A percentile compares a stretch with the other conserved stretches of the same genome.
Evolutionary conservation across 1,140 invertebrate species (phyloP).

Genomic region (Pachypsylla venusta): DNA sequence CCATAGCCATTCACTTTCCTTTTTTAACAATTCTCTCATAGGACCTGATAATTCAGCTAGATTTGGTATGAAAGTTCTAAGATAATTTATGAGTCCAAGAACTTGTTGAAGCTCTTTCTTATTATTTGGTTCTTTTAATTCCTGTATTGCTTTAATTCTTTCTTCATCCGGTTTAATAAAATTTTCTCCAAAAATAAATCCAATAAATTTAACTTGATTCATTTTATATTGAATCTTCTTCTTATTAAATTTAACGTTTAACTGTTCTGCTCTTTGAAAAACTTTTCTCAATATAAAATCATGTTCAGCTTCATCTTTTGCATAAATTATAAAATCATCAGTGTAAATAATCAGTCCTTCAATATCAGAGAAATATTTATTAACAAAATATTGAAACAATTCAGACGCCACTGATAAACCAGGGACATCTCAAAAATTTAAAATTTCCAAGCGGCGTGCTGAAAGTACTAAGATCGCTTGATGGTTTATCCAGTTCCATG

Average conservation of each 20-base stretch:
- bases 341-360: conserved; percentile 26
- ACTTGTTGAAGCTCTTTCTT: conserved; percentile 26
- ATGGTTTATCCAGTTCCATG: conserved; percentile 12
- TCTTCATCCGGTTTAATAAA: conserved; percentile 27
- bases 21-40: conserved; percentile 19
- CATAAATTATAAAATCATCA: conserved; percentile 4
- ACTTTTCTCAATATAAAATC: too few species aligned
- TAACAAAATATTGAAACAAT: conserved; percentile 27
- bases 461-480: conserved; percentile 8
- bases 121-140: conserved; percentile 25
- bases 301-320: too few species aligned
- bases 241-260: conserved; percentile 27
- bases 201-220: conserved; percentile 26
- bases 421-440: conserved; percentile 25
- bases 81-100: conserved; percentile 28
- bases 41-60: conserved; percentile 15
- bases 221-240: conserved; percentile 26
- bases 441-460: conserved; percentile 24
- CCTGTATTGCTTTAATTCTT: conserved; percentile 29
- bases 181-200: conserved; percentile 25
- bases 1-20: conserved; percentile 19
- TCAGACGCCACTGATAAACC: conserved; percentile 25
- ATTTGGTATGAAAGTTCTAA: conserved; percentile 23
- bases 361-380: conserved; percentile 24
- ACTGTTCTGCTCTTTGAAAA: too few species aligned